Base-by-base conservation (phyloP, 2,113 vertebrate species). In the Sylvicapra grimmia region DNA sequence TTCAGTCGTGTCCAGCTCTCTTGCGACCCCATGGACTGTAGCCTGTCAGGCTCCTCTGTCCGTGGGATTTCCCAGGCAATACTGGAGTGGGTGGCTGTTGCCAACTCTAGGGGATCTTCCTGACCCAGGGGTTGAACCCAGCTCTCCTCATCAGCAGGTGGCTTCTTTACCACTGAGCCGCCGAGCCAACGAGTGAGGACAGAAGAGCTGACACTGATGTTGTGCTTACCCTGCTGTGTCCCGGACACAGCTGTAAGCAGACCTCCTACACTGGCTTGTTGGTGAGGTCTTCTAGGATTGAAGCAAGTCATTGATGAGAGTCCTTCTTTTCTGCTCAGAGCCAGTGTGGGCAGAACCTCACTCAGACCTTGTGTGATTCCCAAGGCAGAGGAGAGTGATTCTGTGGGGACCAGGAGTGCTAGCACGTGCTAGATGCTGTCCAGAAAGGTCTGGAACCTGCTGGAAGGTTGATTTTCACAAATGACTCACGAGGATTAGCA, bases 131-230 rank as follows among this genome's bases (percentile, higher is more conserved):
- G 2, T 44, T 12, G 21, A 75, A 25, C 72, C 72, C 1, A 0
- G 72, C 11, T 44, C 11, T 77, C n/a, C 10, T 6, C 36, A 25
- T 75, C 36, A 40, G 36, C 68, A 40, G 68, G 10, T 40, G 36
- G 36, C 19, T 44, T 44, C 72, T 44, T 25, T 44, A 44, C 72
- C 36, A 3, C 72, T 44, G 36, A 44, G 6, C 21, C 21, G 0
- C 11, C 3, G 11, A 25, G 40, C 72, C 72, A 44, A 0, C 36
- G 9, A 19, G 29, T 61, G 51, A 33, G 59, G n/a, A 36, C 11
- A 49, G 47, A 27, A 40, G 68, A 21, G 33, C 36, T n/a, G 6
- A n/a, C 47, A 0, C 4, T 4, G 49, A 25, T 44, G 1, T 0
- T 11, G 23, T 49, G 31, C 47, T 25, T 21, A 8, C 14, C 63